These are phyloP conservation scores for Eleutherodactylus coqui DNA, from an alignment of 2,797 vertebrate genomes.

Conservation along the genomic window DNA sequence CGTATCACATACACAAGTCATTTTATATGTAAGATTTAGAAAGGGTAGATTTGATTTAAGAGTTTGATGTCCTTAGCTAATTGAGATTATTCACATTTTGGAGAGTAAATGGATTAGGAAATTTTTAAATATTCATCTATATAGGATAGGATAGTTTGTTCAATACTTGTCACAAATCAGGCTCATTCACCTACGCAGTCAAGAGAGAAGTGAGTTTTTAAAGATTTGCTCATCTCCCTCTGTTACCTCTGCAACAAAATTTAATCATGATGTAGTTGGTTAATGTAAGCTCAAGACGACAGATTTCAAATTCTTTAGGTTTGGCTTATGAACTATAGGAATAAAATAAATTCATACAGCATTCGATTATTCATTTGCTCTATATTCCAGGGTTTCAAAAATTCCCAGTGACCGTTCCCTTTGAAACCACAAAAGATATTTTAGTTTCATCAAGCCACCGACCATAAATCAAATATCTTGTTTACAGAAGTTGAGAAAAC, in stretches of 20 bases:
- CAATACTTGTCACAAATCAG: background rate
- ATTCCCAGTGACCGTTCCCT: background rate
- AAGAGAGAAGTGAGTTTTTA: background rate
- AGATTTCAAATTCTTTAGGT: background rate
- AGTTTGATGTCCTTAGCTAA: background rate
- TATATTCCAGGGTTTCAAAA: background rate
- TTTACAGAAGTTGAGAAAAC: constrained; percentile 9
- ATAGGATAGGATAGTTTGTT: background rate
- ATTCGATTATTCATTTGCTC: constrained; percentile 24
- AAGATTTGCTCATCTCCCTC: background rate
- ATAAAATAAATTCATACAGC: constrained; percentile 12
- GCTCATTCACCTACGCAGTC: background rate
- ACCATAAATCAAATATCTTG: constrained; percentile 24
- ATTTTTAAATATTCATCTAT: background rate
- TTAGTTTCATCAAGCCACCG: background rate
- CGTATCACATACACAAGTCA: background rate
- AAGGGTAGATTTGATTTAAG: background rate
- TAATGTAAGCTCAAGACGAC: background rate
- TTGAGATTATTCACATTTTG: background rate
- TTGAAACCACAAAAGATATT: constrained; percentile 14
- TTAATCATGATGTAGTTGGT: background rate
- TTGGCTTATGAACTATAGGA: background rate
- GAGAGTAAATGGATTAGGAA: background rate
- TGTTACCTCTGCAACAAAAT: background rate
- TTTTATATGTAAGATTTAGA: background rate